Evolutionary conservation across 2,113 vertebrate species (phyloP).

Genomic region (Eretmochelys imbricata): DNA sequence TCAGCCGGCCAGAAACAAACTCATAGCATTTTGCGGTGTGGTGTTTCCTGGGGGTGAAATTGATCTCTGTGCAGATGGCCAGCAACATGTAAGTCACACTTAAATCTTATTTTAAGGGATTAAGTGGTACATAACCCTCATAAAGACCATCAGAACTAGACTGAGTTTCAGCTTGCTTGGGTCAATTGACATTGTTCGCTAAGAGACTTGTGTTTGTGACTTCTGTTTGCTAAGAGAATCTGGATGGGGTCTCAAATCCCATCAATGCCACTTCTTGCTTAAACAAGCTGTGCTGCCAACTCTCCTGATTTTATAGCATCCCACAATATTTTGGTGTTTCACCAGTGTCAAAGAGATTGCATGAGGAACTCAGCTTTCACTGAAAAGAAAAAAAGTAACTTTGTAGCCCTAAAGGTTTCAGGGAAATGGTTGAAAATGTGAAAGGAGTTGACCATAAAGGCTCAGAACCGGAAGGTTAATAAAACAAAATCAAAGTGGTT

Average conservation of each 20-base stretch:
- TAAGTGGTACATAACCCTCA: neutral
- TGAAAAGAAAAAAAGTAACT: neutral
- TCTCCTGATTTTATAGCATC: neutral
- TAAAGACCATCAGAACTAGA: neutral
- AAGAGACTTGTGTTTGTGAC: neutral
- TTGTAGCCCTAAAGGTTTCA: accelerated
- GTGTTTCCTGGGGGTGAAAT: neutral
- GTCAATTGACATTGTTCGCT: neutral
- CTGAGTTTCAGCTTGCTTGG: neutral
- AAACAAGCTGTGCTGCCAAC: neutral
- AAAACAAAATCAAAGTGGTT: accelerated
- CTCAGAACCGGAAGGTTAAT: neutral
- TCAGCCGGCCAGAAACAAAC: neutral
- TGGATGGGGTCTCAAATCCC: neutral
- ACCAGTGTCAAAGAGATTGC: neutral
- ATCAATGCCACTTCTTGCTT: neutral
- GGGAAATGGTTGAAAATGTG: neutral
- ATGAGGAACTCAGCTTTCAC: neutral
- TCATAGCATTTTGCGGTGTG: accelerated
- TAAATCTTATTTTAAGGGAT: neutral
- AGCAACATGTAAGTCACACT: neutral
- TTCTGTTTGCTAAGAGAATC: neutral
- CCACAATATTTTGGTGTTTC: neutral
- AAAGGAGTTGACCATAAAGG: accelerated
- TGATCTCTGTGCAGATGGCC: neutral